Evolutionary conservation across 2,113 vertebrate species (phyloP).

Genomic region (Chinchilla lanigera): DNA sequence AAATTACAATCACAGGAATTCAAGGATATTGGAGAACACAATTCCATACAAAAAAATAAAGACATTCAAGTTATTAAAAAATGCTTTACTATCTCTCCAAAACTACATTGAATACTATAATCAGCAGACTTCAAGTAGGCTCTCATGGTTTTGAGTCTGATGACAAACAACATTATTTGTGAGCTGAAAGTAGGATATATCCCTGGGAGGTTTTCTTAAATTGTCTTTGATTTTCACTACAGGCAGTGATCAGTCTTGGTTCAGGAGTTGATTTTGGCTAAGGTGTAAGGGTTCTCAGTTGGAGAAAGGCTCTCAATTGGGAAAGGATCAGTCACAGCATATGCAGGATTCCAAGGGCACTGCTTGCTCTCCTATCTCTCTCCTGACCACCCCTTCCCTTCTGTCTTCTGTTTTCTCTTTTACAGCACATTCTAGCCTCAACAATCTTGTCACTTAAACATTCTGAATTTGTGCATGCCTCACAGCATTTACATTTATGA

Average conservation of each 20-base stretch:
- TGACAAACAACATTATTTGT: neutral
- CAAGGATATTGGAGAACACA: constrained; percentile 7
- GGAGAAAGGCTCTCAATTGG: neutral
- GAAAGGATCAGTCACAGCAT: rapidly evolving
- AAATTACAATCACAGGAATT: constrained; percentile 9
- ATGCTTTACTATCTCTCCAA: neutral
- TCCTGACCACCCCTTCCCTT: rapidly evolving
- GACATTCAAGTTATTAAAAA: neutral
- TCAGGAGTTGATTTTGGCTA: too few relatives aligned
- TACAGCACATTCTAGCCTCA: rapidly evolving
- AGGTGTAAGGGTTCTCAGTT: neutral
- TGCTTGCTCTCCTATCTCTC: rapidly evolving
- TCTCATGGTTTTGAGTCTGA: neutral
- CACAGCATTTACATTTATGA: rapidly evolving
- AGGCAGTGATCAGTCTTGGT: neutral
- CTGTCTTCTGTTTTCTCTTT: rapidly evolving
- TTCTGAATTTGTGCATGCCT: rapidly evolving
- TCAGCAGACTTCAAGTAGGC: neutral
- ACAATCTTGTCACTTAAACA: rapidly evolving
- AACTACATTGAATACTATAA: neutral
- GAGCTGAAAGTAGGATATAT: neutral
- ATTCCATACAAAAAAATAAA: neutral
- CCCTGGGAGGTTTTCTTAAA: neutral
- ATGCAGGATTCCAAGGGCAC: rapidly evolving
- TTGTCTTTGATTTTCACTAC: neutral